Evolutionary conservation across 1,140 invertebrate genomes (phyloP).

Genomic region (Cardiocondyla obscurior): DNA sequence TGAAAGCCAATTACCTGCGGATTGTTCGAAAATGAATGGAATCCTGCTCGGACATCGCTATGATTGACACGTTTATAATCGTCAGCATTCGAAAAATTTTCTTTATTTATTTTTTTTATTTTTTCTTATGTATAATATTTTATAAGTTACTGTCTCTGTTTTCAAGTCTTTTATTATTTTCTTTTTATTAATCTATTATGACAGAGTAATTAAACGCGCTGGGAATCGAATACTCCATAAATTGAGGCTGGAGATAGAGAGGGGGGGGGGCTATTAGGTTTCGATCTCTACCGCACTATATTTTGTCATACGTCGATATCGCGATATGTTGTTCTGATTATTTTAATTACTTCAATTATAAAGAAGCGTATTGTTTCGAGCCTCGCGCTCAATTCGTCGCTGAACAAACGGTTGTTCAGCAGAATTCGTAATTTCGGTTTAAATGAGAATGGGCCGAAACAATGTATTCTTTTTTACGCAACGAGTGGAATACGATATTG

Average conservation of each 20-base stretch:
- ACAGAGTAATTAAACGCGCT: not conserved
- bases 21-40: constrained; percentile 12
- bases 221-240: not conserved
- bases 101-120: not conserved
- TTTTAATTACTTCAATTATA: constrained; percentile 17
- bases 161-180: not conserved
- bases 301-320: not conserved
- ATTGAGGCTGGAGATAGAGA: too few species aligned
- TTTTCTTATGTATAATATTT: not conserved
- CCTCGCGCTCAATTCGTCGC: not conserved
- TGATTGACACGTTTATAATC: not conserved
- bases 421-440: constrained; percentile 11
- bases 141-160: too few species aligned
- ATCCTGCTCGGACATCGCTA: not conserved
- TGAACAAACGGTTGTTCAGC: not conserved
- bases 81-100: not conserved
- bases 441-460: not conserved
- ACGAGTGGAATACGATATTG: constrained; percentile 8
- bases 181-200: not conserved
- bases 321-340: not conserved
- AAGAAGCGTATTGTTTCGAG: not conserved
- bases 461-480: not conserved
- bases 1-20: constrained; percentile 23
- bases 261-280: not conserved
- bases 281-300: not conserved